Conservation (phyloP, 1,140 invertebrate species). For the Temnothorax curvispinosus region DNA sequence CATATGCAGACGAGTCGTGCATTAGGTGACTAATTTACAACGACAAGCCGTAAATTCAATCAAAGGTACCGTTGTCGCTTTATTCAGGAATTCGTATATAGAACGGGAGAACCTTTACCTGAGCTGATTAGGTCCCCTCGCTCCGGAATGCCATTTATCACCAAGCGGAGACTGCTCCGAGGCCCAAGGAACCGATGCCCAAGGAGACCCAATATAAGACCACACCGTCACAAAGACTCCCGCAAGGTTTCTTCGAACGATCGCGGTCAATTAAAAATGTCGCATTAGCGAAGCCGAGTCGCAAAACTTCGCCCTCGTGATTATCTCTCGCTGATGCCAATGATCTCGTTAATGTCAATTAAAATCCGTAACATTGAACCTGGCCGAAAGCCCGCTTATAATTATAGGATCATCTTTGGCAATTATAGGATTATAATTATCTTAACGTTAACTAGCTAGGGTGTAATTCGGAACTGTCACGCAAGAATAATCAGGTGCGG, state of each 20-base stretch:
- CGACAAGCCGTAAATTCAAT: constrained; percentile 54
- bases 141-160: constrained; percentile 70
- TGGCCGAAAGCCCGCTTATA: background rate
- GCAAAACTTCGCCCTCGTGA: background rate
- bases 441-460: background rate
- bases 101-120: constrained; percentile 52
- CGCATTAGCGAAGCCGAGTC: constrained; percentile 30
- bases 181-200: constrained; percentile 19
- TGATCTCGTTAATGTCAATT: background rate
- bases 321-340: background rate
- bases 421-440: background rate
- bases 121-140: constrained; percentile 57
- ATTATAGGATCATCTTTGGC: background rate
- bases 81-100: constrained; percentile 16
- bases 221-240: constrained; percentile 37
- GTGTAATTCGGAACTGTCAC: background rate
- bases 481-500: background rate
- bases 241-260: constrained; percentile 22
- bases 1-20: background rate
- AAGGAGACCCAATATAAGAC: background rate
- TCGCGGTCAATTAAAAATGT: constrained; percentile 58
- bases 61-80: constrained; percentile 30
- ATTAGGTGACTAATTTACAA: background rate
- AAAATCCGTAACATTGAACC: background rate
- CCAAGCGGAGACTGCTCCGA: background rate